Evolutionary conservation across 2,113 vertebrate genomes (phyloP).

Genomic region (Psephotus haematonotus): DNA sequence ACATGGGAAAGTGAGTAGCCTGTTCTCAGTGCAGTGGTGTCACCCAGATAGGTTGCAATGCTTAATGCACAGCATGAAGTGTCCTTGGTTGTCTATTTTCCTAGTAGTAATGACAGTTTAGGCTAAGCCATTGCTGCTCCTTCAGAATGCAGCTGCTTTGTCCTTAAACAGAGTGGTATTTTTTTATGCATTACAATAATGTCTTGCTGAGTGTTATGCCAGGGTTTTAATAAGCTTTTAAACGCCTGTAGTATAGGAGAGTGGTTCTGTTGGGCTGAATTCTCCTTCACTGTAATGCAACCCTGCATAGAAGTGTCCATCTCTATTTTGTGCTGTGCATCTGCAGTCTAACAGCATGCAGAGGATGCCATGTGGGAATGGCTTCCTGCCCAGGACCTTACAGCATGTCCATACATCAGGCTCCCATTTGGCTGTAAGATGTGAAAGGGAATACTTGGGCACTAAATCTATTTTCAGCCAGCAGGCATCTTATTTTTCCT

Average conservation of each 20-base stretch:
- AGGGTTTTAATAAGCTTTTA: background rate
- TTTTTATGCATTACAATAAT: background rate
- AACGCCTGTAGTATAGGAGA: background rate
- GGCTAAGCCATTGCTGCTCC: background rate
- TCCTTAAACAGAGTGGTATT: background rate
- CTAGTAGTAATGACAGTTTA: background rate
- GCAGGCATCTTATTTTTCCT: background rate
- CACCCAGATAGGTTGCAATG: background rate
- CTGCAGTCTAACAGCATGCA: background rate
- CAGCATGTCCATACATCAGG: background rate
- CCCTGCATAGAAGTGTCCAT: background rate
- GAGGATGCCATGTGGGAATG: background rate
- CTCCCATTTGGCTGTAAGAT: background rate
- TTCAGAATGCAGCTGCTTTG: background rate
- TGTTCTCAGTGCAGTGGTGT: background rate
- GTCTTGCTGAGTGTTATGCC: background rate
- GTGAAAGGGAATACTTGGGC: background rate
- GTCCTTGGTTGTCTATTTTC: conserved; percentile 40
- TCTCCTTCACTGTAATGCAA: background rate
- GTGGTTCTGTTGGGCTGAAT: background rate
- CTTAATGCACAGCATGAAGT: background rate
- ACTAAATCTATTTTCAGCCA: background rate
- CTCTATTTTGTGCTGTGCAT: background rate
- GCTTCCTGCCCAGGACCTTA: background rate
- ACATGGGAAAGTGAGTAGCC: background rate